Evolutionary conservation across 2,797 vertebrate genomes (phyloP).

Genomic region (Liasis olivaceus): DNA sequence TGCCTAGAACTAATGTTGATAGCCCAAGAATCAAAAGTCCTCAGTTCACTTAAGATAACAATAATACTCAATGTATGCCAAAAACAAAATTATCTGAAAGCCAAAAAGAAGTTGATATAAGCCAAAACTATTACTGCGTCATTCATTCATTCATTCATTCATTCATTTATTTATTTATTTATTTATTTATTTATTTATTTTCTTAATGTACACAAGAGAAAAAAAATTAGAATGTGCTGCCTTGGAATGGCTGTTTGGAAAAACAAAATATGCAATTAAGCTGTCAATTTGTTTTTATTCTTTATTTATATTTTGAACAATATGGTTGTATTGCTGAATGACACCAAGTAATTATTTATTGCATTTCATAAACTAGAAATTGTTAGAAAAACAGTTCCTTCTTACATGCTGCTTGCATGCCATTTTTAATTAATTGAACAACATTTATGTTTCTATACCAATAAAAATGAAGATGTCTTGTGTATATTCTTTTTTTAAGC

Average conservation of each 20-base stretch:
- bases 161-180: not conserved
- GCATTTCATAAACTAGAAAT: not conserved
- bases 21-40: not conserved
- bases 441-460: not conserved
- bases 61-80: not conserved
- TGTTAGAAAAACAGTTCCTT: not conserved
- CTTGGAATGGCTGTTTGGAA: not conserved
- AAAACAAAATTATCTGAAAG: not conserved
- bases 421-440: not conserved
- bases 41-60: not conserved
- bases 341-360: not conserved
- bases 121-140: not conserved
- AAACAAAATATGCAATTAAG: not conserved
- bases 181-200: not conserved
- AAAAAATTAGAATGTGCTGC: not conserved
- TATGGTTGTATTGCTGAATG: not conserved
- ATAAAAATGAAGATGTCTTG: not conserved
- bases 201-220: not conserved
- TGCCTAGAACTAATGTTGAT: not conserved
- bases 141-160: not conserved
- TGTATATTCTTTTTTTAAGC: not conserved
- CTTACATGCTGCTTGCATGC: not conserved
- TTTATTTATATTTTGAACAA: conserved; percentile 36
- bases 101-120: not conserved
- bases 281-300: not conserved